Percentiles rank a stretch among this genome's conserved stretches.
These are phyloP conservation scores for Barypeithes pellucidus DNA, from an alignment of 2,888 invertebrate species.

Conservation along the genomic window DNA sequence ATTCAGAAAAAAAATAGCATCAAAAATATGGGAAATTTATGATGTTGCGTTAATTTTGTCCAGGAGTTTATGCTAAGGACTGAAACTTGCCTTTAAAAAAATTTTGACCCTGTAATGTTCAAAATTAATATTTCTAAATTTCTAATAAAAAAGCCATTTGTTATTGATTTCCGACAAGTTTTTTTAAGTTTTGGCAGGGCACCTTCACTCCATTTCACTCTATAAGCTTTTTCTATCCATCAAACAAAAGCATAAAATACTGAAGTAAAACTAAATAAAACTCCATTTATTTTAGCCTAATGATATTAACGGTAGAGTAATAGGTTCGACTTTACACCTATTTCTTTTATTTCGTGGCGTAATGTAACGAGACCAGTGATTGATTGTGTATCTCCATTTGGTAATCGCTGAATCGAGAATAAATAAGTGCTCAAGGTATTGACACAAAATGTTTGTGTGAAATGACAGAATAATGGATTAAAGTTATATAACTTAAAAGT, in stretches of 20 bases:
- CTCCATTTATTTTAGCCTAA: neutral
- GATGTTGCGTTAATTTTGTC: no score
- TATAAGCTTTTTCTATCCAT: no score
- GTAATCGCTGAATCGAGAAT: slow-evolving; percentile 22
- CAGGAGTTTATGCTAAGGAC: no score
- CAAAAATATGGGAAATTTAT: no score
- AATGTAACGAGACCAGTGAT: slow-evolving; percentile 26
- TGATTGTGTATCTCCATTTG: slow-evolving; percentile 28
- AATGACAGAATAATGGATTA: slow-evolving; percentile 12
- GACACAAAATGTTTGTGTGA: slow-evolving; percentile 13
- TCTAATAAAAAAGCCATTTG: no score
- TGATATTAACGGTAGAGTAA: slow-evolving; percentile 17
- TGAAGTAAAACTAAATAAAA: neutral
- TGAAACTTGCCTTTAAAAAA: no score
- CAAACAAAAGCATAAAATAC: neutral
- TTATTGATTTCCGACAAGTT: no score
- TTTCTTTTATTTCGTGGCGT: slow-evolving; percentile 17
- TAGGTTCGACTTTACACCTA: slow-evolving; percentile 21
- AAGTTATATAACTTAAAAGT: slow-evolving; percentile 10
- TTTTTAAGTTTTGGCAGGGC: no score
- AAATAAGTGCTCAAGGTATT: slow-evolving; percentile 16
- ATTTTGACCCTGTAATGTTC: no score
- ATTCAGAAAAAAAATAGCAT: no score
- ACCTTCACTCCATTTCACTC: no score
- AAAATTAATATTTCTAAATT: no score